These are phyloP conservation scores for Panonychus citri DNA, from an alignment of 1,140 invertebrate species.

Conservation along the genomic window DNA sequence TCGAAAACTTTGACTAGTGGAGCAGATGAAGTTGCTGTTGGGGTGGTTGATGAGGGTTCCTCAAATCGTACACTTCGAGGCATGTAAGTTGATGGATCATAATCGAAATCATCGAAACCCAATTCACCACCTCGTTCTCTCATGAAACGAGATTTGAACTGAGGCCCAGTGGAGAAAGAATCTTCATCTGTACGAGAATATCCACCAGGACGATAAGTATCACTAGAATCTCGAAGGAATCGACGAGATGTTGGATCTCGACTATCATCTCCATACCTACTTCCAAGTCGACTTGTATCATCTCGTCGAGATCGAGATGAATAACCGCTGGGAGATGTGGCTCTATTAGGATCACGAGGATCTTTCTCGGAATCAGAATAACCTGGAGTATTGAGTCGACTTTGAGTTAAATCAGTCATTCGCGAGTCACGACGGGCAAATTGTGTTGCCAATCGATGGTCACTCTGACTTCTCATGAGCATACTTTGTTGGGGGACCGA, in stretches of 20 bases:
- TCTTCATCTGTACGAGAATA: constrained; percentile 18
- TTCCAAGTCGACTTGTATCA: not conserved
- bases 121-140: constrained; percentile 30
- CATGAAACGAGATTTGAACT: constrained; percentile 45
- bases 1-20: constrained; percentile 40
- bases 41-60: constrained; percentile 6
- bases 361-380: constrained; percentile 6
- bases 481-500: constrained; percentile 16
- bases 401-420: not conserved
- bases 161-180: constrained; percentile 22
- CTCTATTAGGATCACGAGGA: not conserved
- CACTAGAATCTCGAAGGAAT: constrained; percentile 3
- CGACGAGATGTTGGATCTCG: not conserved
- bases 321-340: not conserved
- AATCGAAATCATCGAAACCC: constrained; percentile 18
- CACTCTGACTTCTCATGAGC: constrained; percentile 73
- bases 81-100: constrained; percentile 10
- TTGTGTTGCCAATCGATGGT: constrained; percentile 66
- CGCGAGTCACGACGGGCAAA: constrained; percentile 24
- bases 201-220: constrained; percentile 2
- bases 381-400: not conserved
- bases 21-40: not conserved
- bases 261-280: constrained; percentile 1
- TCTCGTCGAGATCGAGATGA: not conserved
- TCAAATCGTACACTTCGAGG: constrained; percentile 28